These are phyloP conservation scores for Dione vanillae DNA, from an alignment of 2,888 invertebrate species.

Conservation along the genomic window DNA sequence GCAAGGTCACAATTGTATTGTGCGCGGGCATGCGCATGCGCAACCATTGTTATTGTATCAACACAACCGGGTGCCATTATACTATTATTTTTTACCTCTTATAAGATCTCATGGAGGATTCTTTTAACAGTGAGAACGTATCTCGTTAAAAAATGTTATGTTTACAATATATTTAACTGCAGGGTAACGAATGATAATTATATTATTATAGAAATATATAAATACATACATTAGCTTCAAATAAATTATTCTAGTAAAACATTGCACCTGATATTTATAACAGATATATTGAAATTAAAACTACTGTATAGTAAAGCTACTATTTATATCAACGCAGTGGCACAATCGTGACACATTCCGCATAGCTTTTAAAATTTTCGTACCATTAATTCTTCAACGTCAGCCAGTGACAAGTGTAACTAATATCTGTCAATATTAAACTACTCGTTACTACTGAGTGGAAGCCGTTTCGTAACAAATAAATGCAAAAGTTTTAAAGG, in stretches of 20 bases:
- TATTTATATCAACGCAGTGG: slow-evolving; percentile 10
- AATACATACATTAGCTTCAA: too few relatives aligned
- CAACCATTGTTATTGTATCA: slow-evolving; percentile 56
- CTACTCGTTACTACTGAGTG: slow-evolving; percentile 16
- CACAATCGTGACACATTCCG: slow-evolving; percentile 27
- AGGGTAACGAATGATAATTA: not conserved
- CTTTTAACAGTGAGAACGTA: slow-evolving; percentile 43
- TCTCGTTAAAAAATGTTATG: slow-evolving; percentile 11
- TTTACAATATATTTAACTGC: slow-evolving; percentile 2
- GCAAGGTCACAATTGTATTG: slow-evolving; percentile 63
- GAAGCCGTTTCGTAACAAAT: slow-evolving; percentile 36
- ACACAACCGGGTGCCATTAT: slow-evolving; percentile 52
- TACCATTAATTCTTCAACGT: slow-evolving; percentile 36
- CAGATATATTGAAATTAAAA: slow-evolving; percentile 1
- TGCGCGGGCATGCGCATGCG: slow-evolving; percentile 50
- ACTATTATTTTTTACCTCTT: slow-evolving; percentile 41
- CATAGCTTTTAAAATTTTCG: slow-evolving; percentile 22
- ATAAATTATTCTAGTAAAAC: not conserved
- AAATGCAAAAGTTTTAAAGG: slow-evolving; percentile 31
- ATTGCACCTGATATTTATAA: not conserved
- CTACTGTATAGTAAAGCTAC: not conserved
- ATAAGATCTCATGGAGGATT: slow-evolving; percentile 40
- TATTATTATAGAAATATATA: not conserved
- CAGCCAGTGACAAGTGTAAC: slow-evolving; percentile 24
- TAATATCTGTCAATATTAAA: slow-evolving; percentile 35